These are phyloP conservation scores for Tribolium madens DNA, from an alignment of 1,140 invertebrate genomes.

Conservation along the genomic window DNA sequence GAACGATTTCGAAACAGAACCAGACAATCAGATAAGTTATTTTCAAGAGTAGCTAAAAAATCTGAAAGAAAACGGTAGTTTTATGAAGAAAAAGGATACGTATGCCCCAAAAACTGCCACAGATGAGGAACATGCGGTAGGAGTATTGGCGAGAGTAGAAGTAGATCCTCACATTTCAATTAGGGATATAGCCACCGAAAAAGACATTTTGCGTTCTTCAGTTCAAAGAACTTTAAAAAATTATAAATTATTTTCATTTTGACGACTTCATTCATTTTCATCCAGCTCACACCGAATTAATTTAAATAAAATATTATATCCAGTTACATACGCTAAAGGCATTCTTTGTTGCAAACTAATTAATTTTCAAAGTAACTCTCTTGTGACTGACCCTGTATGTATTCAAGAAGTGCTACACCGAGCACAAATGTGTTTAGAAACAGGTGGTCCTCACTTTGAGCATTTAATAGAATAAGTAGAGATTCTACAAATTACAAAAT, in stretches of 20 bases:
- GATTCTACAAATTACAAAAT: background rate
- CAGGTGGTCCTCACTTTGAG: background rate
- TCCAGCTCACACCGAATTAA: too few species aligned
- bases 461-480: constrained; percentile 3
- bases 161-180: background rate
- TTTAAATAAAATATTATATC: too few species aligned
- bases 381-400: too few species aligned
- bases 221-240: constrained; percentile 7
- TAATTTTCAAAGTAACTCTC: too few species aligned
- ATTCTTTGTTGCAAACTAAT: too few species aligned
- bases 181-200: constrained; percentile 14
- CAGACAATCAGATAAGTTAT: constrained; percentile 3
- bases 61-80: constrained; percentile 1
- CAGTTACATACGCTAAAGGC: too few species aligned
- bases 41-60: constrained; percentile 3
- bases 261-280: too few species aligned
- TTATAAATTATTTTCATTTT: background rate
- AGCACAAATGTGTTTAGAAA: constrained; percentile 1
- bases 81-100: constrained; percentile 3
- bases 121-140: background rate
- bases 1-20: background rate
- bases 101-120: constrained; percentile 9
- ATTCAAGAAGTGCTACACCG: background rate
- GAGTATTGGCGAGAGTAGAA: background rate
- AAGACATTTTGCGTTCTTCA: background rate